A percentile compares a stretch with the other conserved stretches of the same genome.
phyloP scores from a whole-genome alignment of 2,888 invertebrate species.

The Chesias legatella region DNA sequence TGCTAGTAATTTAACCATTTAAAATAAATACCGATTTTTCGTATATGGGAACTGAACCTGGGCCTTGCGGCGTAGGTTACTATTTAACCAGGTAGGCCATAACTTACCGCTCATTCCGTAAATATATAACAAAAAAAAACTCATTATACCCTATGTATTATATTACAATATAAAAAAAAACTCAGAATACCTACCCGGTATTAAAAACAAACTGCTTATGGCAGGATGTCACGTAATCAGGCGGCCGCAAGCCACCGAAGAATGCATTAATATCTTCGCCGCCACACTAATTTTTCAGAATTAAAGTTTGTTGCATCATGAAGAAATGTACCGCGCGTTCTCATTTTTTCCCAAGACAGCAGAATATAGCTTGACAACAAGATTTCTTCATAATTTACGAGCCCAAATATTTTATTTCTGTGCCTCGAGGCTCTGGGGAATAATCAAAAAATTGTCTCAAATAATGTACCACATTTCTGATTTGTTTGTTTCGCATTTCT shows the following conservation, averaged over 20 bases:
- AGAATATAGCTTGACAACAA: constrained; percentile 14
- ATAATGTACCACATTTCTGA: constrained; percentile 5
- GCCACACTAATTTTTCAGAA: constrained; percentile 47
- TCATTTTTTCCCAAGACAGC: constrained; percentile 12
- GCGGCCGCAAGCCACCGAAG: constrained; percentile 26
- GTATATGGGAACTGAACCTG: too few species aligned
- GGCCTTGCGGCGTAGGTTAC: too few species aligned
- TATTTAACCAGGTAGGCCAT: too few species aligned
- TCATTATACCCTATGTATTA: too few species aligned
- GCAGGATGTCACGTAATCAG: constrained; percentile 27
- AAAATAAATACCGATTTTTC: too few species aligned
- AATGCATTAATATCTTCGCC: constrained; percentile 44
- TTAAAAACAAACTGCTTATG: constrained; percentile 12
- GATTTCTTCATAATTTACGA: constrained; percentile 18
- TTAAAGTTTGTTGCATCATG: constrained; percentile 41
- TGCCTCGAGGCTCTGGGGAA: neutral
- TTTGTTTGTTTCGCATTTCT: neutral
- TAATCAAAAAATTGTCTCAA: neutral
- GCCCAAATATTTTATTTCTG: constrained; percentile 9
- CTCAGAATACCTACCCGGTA: too few species aligned
- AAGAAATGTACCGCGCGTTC: constrained; percentile 38
- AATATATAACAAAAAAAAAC: too few species aligned
- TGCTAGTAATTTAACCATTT: too few species aligned
- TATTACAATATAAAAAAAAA: too few species aligned
- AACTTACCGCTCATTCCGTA: too few species aligned